phyloP scores from a whole-genome alignment of 2,888 invertebrate genomes.

The Drosophila austrosaltans region DNA sequence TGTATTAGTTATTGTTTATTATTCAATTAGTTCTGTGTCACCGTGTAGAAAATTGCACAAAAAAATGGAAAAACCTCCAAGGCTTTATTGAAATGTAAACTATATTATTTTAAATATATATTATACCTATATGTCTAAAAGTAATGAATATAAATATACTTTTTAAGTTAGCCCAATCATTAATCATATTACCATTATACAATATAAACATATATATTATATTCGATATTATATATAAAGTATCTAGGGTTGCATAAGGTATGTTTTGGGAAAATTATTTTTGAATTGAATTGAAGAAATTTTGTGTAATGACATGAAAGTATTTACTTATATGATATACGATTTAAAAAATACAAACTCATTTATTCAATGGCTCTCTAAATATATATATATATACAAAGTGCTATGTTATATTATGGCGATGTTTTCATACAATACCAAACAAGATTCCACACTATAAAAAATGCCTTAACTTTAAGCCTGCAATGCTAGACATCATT shows the following conservation, averaged over 20 bases:
- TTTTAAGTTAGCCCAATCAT: neutral
- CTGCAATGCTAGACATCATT: neutral
- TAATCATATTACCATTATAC: neutral
- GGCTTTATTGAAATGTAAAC: conserved; percentile 53
- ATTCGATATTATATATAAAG: neutral
- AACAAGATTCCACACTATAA: conserved; percentile 20
- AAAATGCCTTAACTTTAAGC: conserved; percentile 53
- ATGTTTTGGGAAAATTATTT: conserved; percentile 26
- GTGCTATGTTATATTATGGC: conserved; percentile 38
- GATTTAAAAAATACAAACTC: conserved; percentile 55
- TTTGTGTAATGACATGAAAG: conserved; percentile 44
- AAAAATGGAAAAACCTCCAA: conserved; percentile 47
- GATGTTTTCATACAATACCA: conserved; percentile 62
- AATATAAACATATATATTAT: neutral
- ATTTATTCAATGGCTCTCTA: conserved; percentile 34
- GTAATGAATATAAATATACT: conserved; percentile 21
- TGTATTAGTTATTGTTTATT: conserved; percentile 39
- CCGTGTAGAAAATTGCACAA: conserved; percentile 74
- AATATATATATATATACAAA: conserved; percentile 30
- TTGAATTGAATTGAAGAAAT: conserved; percentile 41
- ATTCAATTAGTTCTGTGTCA: conserved; percentile 45
- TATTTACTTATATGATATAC: conserved; percentile 50
- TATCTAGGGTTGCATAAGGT: conserved; percentile 2
- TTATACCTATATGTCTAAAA: conserved; percentile 20
- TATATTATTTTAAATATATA: conserved; percentile 20